These are phyloP conservation scores for Apoda limacodes DNA, from an alignment of 2,888 invertebrate genomes.

Conservation along the genomic window DNA sequence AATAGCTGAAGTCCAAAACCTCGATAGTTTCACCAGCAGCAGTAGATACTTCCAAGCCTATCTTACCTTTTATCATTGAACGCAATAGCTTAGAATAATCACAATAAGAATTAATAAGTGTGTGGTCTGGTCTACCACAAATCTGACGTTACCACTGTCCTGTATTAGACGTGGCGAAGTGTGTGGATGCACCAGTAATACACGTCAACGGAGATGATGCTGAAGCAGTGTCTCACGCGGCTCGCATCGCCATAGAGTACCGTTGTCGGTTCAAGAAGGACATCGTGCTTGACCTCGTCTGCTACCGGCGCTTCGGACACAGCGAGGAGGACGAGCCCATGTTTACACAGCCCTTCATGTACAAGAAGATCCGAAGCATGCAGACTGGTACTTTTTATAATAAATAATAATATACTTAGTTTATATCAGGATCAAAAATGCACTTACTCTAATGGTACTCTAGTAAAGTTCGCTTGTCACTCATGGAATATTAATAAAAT, in stretches of 20 bases:
- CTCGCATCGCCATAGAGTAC: conserved; percentile 91
- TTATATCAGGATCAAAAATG: too few species aligned
- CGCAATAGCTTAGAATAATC: not conserved
- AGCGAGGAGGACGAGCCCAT: conserved; percentile 96
- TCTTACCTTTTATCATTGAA: not conserved
- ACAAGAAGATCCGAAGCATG: conserved; percentile 82
- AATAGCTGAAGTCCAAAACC: too few species aligned
- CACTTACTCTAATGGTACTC: too few species aligned
- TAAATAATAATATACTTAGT: too few species aligned
- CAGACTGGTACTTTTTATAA: conserved; percentile 66
- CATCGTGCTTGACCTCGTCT: conserved; percentile 85
- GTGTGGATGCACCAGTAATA: conserved; percentile 92
- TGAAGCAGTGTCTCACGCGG: conserved; percentile 90
- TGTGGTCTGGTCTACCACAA: too few species aligned
- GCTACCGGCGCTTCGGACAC: conserved; percentile 90
- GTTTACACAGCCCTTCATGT: conserved; percentile 96
- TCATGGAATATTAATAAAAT: too few species aligned
- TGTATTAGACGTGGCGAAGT: conserved; percentile 83
- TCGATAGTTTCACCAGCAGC: too few species aligned
- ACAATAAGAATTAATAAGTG: not conserved
- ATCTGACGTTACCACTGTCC: too few species aligned
- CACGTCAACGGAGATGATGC: conserved; percentile 96
- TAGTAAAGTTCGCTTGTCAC: too few species aligned
- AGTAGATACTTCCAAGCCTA: too few species aligned
- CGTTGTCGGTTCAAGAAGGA: conserved; percentile 89